Evolutionary conservation across 2,888 invertebrate genomes (phyloP), one percentile per base, ranked within the genome.

Genomic region (Iphiclides podalirius): DNA sequence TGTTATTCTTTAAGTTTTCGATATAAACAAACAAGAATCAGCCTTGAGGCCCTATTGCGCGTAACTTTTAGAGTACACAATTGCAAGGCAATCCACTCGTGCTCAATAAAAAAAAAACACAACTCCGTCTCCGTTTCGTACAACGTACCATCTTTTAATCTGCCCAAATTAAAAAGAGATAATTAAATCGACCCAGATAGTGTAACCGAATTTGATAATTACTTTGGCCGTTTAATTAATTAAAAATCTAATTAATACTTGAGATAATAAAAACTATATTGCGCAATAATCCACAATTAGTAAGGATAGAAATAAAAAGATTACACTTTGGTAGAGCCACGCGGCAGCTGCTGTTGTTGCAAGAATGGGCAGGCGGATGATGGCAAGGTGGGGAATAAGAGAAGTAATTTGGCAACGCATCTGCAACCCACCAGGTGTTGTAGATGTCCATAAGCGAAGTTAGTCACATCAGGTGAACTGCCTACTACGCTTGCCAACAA

Each of bases 1-100:
- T 53, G 55, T 61, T 57, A 47, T 58, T 59, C 54, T 52, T 20
- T 53, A 52, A 37, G 38, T 33, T 52, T 54, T 48, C 55, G 33
- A 33, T 37, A 41, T 37, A 23, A 36, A 37, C 11, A 50, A 35
- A 35, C 17, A 31, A 28, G 16, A 13, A 39, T 17, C 31, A 50
- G 31, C 45, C 50, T 51, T 51, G 50, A 36, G 23, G 37, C 34
- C 45, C 33, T 41, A 51, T 33, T 41, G 37, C 41, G 44, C 13
- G 28, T 39, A 39, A 39, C 39, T 15, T 35, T 4, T 26, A 17
- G 11, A 15, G 14, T 28, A 50, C 11, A 33, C 17, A 34, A 39
- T 35, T 17, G 28, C 34, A 40, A 45, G 35, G 28, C 31, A 50
- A 39, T 23, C 39, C 34, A 39, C 40, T 39, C 16, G 34, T 33